Conservation (phyloP, 2,888 invertebrate genomes). For the Psylliodes chrysocephalus region DNA sequence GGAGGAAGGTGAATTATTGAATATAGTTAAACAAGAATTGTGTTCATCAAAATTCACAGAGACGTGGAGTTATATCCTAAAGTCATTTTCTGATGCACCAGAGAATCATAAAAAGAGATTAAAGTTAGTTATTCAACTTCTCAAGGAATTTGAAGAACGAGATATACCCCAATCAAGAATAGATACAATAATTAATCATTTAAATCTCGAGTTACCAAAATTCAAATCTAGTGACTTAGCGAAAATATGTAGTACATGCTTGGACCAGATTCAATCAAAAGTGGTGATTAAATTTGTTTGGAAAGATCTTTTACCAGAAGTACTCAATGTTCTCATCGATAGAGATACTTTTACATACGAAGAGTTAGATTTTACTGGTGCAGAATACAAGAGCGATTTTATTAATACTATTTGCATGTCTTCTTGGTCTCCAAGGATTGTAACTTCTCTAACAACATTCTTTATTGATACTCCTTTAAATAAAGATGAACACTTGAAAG, state of each 20-base stretch:
- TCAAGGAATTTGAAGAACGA: conserved; percentile 55
- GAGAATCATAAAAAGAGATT: conserved; percentile 56
- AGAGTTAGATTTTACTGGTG: conserved; percentile 69
- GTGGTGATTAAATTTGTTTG: conserved; percentile 70
- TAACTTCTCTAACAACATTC: conserved; percentile 73
- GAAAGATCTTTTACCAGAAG: conserved; percentile 75
- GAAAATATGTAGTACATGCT: conserved; percentile 68
- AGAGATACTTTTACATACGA: conserved; percentile 72
- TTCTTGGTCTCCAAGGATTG: conserved; percentile 69
- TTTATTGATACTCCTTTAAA: conserved; percentile 72
- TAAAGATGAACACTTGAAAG: conserved; percentile 69
- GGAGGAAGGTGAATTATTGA: conserved; percentile 47
- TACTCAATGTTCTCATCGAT: conserved; percentile 70
- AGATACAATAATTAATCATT: conserved; percentile 66
- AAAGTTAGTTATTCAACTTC: conserved; percentile 50
- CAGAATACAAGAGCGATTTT: conserved; percentile 71
- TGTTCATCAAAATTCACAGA: conserved; percentile 50
- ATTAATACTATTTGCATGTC: conserved; percentile 71
- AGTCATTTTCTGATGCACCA: conserved; percentile 51
- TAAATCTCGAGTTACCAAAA: conserved; percentile 66
- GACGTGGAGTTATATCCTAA: conserved; percentile 58
- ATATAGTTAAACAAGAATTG: conserved; percentile 48
- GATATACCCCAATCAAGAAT: conserved; percentile 58
- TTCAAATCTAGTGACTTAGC: conserved; percentile 67
- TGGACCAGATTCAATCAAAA: conserved; percentile 67